phyloP scores from a whole-genome alignment of 2,888 invertebrate genomes.

The Caradrina kadenii region DNA sequence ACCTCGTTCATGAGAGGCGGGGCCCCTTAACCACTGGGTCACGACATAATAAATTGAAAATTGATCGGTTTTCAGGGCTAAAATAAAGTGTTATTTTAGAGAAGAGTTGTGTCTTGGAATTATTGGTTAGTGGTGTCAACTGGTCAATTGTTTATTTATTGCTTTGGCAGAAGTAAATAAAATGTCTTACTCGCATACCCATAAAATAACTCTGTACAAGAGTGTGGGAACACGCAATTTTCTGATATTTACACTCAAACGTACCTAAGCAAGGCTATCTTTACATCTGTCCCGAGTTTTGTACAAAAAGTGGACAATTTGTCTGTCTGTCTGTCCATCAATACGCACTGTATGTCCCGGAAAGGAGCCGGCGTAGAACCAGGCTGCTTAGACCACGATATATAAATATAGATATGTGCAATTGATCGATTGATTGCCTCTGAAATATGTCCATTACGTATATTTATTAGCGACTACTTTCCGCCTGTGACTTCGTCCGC shows the following conservation, averaged over 20 bases:
- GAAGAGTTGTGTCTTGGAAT: no score
- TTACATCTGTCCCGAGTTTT: conserved; percentile 34
- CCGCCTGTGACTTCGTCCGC: no score
- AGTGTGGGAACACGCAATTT: conserved; percentile 14
- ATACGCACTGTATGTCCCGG: conserved; percentile 18
- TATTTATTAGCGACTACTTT: background rate
- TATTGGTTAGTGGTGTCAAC: no score
- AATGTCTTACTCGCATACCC: conserved; percentile 1
- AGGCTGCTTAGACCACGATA: background rate
- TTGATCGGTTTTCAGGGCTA: no score
- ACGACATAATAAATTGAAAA: no score
- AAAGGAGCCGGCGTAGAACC: conserved; percentile 36
- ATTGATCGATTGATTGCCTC: conserved; percentile 36
- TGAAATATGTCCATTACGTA: conserved; percentile 6
- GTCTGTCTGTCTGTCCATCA: conserved; percentile 56
- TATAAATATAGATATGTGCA: conserved; percentile 42
- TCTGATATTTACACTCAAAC: conserved; percentile 34
- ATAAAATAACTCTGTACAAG: background rate
- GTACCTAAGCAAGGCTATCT: conserved; percentile 47
- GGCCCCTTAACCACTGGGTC: no score
- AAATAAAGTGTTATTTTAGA: no score
- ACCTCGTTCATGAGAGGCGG: no score
- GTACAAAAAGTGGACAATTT: conserved; percentile 42
- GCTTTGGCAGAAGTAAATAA: conserved; percentile 1
- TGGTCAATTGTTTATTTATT: no score